phyloP scores from a whole-genome alignment of 2,113 vertebrate species.

The Oceanodroma tethys region DNA sequence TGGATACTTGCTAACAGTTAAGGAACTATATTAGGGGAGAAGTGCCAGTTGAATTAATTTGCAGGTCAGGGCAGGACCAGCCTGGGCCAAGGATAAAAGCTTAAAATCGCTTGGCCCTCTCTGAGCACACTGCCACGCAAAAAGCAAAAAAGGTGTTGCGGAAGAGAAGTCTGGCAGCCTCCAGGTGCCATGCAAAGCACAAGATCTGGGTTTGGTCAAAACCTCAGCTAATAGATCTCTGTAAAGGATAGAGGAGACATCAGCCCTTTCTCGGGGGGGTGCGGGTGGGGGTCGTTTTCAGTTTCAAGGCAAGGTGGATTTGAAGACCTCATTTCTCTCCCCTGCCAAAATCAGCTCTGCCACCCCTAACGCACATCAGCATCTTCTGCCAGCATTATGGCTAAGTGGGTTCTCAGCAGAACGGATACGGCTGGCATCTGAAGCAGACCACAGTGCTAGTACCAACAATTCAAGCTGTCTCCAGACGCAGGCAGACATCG shows the following conservation, averaged over 20 bases:
- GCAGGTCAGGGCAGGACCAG: neutral
- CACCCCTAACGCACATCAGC: neutral
- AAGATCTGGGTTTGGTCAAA: neutral
- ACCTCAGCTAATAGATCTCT: neutral
- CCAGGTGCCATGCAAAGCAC: neutral
- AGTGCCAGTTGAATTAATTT: neutral
- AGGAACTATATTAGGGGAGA: neutral
- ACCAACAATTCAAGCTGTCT: neutral
- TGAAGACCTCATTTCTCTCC: neutral
- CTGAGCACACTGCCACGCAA: neutral
- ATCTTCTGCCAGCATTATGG: neutral
- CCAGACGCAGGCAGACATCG: neutral
- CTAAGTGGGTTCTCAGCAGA: neutral
- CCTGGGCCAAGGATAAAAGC: neutral
- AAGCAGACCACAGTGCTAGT: neutral
- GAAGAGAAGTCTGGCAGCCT: neutral
- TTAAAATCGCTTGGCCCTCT: neutral
- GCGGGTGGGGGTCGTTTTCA: neutral
- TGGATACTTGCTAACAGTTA: neutral
- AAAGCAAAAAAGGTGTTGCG: neutral
- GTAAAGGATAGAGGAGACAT: neutral
- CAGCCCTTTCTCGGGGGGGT: fast-evolving
- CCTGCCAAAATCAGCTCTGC: neutral
- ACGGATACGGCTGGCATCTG: neutral
- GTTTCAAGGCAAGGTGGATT: neutral